Evolutionary conservation across 2,113 vertebrate species (phyloP).

Genomic region (Empidonax alnorum): DNA sequence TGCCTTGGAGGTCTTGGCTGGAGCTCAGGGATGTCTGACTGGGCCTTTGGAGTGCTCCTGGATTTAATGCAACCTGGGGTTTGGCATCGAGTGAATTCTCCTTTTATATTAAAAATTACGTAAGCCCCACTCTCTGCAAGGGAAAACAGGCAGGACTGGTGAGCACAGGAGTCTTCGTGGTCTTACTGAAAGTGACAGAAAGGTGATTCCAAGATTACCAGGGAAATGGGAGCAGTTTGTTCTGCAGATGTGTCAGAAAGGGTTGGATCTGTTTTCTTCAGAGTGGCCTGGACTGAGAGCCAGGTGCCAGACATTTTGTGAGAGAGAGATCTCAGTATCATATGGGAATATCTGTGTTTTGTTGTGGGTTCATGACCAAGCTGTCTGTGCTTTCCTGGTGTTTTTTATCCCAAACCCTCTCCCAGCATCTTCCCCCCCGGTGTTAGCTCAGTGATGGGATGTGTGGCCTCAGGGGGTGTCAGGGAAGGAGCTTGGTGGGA

Average conservation of each 20-base stretch:
- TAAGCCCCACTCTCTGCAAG: not conserved
- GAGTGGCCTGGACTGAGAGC: not conserved
- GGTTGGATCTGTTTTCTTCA: fast-evolving
- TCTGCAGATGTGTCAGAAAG: not conserved
- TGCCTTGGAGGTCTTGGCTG: not conserved
- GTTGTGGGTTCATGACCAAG: not conserved
- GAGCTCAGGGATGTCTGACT: not conserved
- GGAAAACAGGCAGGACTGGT: not conserved
- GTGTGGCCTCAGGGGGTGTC: not conserved
- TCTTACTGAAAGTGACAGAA: not conserved
- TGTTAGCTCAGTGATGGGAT: not conserved
- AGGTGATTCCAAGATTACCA: not conserved
- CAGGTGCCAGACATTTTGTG: not conserved
- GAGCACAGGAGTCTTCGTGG: not conserved
- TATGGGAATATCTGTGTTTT: not conserved
- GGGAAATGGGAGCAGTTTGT: not conserved
- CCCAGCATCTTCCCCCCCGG: not conserved
- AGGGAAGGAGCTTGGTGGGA: not conserved
- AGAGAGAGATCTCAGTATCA: not conserved
- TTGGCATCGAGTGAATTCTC: not conserved
- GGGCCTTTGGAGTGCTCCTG: not conserved
- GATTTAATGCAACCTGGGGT: not conserved
- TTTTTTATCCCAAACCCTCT: not conserved
- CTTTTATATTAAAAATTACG: not conserved
- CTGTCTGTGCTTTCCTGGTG: not conserved